phyloP scores from a whole-genome alignment of 2,888 invertebrate species.

The Pristionchus arcanus region DNA sequence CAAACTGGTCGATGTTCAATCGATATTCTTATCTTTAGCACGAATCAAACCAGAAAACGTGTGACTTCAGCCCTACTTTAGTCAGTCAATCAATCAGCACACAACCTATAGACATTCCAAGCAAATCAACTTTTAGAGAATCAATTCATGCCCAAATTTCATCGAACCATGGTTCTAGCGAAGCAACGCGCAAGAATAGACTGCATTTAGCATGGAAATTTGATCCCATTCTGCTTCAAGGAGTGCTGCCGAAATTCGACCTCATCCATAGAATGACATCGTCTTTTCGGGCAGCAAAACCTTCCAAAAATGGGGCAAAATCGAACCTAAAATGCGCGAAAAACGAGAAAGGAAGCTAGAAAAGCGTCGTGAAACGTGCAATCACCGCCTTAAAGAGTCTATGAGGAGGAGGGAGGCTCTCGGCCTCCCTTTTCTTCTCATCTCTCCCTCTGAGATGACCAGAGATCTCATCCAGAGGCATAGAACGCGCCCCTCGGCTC shows the following conservation, averaged over 20 bases:
- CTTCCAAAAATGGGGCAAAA: neutral
- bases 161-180: neutral
- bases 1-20: neutral
- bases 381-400: slow-evolving; percentile 8
- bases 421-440: neutral
- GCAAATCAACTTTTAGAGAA: neutral
- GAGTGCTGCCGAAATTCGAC: neutral
- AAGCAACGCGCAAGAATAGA: neutral
- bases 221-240: neutral
- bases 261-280: neutral
- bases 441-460: neutral
- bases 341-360: neutral
- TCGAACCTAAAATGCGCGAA: neutral
- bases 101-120: neutral
- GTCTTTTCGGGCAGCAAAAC: neutral
- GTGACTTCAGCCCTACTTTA: neutral
- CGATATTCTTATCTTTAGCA: neutral
- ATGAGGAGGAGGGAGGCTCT: neutral
- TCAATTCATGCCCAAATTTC: neutral
- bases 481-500: neutral
- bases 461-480: neutral
- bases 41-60: neutral
- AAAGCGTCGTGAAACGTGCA: neutral
- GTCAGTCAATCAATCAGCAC: neutral
- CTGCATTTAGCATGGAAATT: neutral